A percentile compares a stretch with the other conserved stretches of the same genome.
Conservation (phyloP, 2,797 vertebrate species). For the Oreonectes daqikongensis region DNA sequence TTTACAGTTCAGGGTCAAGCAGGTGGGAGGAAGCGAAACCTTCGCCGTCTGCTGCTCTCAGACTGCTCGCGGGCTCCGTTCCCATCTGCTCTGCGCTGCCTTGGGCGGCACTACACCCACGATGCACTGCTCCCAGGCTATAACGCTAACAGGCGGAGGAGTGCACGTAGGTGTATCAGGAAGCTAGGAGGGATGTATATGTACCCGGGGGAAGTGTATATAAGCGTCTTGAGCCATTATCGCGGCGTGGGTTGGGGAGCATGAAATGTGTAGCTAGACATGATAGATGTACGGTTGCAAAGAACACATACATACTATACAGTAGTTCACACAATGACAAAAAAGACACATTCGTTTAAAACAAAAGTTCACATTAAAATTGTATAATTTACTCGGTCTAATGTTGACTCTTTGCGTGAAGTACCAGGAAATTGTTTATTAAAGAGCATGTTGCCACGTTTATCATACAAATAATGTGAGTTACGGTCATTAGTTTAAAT, state of each 20-base stretch:
- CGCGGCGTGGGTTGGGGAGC: constrained; percentile 13
- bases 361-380: too few relatives aligned
- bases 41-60: constrained; percentile 50
- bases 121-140: constrained; percentile 38
- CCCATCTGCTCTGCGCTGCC: constrained; percentile 42
- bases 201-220: constrained; percentile 37
- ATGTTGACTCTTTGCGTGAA: too few relatives aligned
- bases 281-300: not conserved
- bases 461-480: too few relatives aligned
- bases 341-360: not conserved
- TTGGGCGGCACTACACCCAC: constrained; percentile 51
- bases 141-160: constrained; percentile 41
- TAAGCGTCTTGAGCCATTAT: constrained; percentile 7
- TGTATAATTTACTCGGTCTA: too few relatives aligned
- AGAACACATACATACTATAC: too few relatives aligned
- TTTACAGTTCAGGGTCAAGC: constrained; percentile 52
- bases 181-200: constrained; percentile 19
- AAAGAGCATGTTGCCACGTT: too few relatives aligned
- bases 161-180: constrained; percentile 36
- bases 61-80: constrained; percentile 38
- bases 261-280: constrained; percentile 11
- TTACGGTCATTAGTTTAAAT: too few relatives aligned
- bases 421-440: too few relatives aligned
- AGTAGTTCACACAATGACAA: constrained; percentile 11
- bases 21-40: constrained; percentile 55